A percentile compares a stretch with the other conserved stretches of the same genome.
These are phyloP conservation scores for Xiphorhynchus elegans DNA, from an alignment of 2,113 vertebrate genomes.

Conservation along the genomic window DNA sequence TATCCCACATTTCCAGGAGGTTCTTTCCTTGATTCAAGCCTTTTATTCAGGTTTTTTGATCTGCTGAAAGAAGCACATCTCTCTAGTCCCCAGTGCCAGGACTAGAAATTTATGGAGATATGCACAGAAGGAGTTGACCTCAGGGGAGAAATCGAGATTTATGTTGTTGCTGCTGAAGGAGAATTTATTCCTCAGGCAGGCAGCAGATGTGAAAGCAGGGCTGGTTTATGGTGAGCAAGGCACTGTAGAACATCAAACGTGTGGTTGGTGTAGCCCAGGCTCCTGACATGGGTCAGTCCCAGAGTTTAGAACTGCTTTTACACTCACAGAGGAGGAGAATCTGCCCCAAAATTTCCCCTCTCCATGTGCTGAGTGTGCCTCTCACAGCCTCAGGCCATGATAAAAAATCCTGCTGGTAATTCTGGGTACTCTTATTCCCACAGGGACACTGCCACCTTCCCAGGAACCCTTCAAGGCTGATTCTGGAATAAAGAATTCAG, in stretches of 20 bases:
- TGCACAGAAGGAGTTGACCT: background rate
- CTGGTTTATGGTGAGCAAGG: background rate
- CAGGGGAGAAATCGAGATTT: background rate
- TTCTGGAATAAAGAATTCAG: background rate
- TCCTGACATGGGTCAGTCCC: background rate
- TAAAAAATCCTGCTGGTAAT: fast-evolving
- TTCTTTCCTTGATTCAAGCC: background rate
- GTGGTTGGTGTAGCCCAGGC: background rate
- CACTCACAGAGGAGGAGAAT: background rate
- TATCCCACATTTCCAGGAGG: background rate
- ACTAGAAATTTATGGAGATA: background rate
- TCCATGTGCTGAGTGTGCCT: fast-evolving
- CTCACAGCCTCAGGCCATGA: background rate
- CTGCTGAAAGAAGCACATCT: background rate
- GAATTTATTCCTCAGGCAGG: background rate
- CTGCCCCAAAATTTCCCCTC: background rate
- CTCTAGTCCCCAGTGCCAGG: background rate
- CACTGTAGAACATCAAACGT: fast-evolving
- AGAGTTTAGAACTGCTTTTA: background rate
- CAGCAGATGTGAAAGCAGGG: background rate
- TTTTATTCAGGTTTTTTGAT: background rate
- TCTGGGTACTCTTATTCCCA: background rate
- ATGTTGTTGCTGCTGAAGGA: background rate
- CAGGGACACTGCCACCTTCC: background rate
- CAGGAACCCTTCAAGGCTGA: background rate